A percentile compares a stretch with the other conserved stretches of the same genome.
These are phyloP conservation scores for Propithecus coquereli DNA, from an alignment of 2,113 vertebrate genomes.

Conservation along the genomic window DNA sequence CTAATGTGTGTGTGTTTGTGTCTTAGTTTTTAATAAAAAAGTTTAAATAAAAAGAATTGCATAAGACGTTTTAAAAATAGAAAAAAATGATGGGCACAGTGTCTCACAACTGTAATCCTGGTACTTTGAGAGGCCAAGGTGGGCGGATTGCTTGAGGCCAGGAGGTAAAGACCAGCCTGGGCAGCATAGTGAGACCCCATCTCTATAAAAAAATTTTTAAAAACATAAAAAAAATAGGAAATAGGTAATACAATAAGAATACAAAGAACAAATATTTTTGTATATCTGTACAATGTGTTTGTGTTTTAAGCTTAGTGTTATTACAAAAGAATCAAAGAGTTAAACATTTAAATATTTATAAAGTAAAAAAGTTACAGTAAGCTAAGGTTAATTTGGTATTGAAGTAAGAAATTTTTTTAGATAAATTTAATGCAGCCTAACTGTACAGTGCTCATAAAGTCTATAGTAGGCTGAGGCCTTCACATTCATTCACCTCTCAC, in stretches of 20 bases:
- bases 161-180: no score
- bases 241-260: not conserved
- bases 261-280: not conserved
- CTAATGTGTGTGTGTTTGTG: not conserved
- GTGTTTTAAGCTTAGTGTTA: not conserved
- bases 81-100: no score
- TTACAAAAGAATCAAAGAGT: not conserved
- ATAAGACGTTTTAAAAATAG: no score
- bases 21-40: not conserved
- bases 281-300: not conserved
- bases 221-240: not conserved
- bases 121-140: no score
- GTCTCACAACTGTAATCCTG: no score
- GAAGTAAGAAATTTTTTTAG: no score
- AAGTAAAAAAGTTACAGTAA: not conserved
- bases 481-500: not conserved
- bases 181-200: no score
- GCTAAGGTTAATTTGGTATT: no score
- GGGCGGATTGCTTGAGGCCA: no score
- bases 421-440: not conserved
- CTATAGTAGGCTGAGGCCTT: not conserved
- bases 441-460: not conserved
- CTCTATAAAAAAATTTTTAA: not conserved
- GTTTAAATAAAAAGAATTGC: not conserved
- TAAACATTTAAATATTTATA: not conserved